Percentiles rank a stretch among this genome's conserved stretches.
Conservation (phyloP, 2,797 vertebrate species). For the Taeniopygia guttata region DNA sequence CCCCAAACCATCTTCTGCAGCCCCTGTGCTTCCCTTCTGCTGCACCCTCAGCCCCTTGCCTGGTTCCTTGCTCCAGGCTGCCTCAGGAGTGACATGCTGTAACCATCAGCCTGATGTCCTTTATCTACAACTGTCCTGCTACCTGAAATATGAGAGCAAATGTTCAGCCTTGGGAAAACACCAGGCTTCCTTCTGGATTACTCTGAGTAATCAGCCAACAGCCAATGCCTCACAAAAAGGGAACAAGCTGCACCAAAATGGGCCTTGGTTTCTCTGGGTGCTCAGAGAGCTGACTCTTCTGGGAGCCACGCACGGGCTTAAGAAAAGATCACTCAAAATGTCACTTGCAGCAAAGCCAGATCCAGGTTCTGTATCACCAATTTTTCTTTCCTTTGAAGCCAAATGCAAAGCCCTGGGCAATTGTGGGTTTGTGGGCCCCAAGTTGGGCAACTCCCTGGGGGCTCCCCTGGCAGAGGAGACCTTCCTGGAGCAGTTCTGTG, state of each 20-base stretch:
- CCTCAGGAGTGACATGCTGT: neutral
- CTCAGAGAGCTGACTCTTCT: neutral
- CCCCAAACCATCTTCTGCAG: neutral
- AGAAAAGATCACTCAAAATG: neutral
- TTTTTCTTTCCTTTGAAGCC: neutral
- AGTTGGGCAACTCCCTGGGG: too few species aligned
- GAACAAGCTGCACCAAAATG: neutral
- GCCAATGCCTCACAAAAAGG: neutral
- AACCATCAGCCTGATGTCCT: neutral
- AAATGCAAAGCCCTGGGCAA: neutral
- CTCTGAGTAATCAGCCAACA: neutral
- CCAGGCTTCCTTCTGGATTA: neutral
- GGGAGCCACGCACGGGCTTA: fast-evolving
- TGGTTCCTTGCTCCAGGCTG: neutral
- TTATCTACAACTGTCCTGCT: neutral
- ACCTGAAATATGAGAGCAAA: neutral
- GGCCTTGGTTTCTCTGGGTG: neutral
- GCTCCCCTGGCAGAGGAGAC: too few species aligned
- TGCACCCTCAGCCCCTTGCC: neutral
- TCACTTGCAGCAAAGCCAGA: neutral
- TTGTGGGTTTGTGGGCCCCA: too few species aligned
- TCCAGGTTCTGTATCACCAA: neutral
- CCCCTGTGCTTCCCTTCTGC: neutral
- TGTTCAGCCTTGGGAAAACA: neutral
- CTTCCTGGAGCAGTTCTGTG: too few species aligned